Conservation (phyloP, 2,888 invertebrate genomes). For the Trichogramma evanescens region DNA sequence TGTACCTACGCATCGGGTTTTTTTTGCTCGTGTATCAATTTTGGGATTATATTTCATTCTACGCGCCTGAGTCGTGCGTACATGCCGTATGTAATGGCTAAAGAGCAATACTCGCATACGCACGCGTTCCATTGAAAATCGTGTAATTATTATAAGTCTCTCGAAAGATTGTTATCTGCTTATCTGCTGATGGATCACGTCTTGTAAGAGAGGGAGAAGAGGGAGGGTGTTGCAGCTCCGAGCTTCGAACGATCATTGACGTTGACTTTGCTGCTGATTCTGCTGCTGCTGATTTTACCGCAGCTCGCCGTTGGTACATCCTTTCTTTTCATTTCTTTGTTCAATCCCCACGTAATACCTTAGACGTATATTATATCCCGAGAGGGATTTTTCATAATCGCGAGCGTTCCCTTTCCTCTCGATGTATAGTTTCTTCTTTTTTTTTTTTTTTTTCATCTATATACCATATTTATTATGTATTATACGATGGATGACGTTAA, state of each 20-base stretch:
- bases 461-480: no score
- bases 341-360: neutral
- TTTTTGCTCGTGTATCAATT: neutral
- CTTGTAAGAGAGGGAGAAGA: neutral
- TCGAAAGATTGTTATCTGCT: conserved; percentile 31
- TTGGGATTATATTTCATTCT: neutral
- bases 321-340: conserved; percentile 2
- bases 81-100: no score
- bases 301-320: neutral
- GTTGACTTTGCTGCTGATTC: conserved; percentile 11
- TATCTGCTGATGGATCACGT: conserved; percentile 29
- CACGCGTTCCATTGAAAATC: conserved; percentile 34
- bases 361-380: neutral
- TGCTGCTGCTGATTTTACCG: no score
- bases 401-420: no score
- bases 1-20: neutral
- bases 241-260: conserved; percentile 18
- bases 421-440: no score
- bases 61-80: no score
- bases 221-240: no score
- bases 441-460: no score
- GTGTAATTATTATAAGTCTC: conserved; percentile 41
- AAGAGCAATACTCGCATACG: conserved; percentile 23
- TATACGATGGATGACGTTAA: no score
- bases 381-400: conserved; percentile 5